Base-by-base conservation (phyloP, 1,140 invertebrate species). In the Lepidurus packardi region DNA sequence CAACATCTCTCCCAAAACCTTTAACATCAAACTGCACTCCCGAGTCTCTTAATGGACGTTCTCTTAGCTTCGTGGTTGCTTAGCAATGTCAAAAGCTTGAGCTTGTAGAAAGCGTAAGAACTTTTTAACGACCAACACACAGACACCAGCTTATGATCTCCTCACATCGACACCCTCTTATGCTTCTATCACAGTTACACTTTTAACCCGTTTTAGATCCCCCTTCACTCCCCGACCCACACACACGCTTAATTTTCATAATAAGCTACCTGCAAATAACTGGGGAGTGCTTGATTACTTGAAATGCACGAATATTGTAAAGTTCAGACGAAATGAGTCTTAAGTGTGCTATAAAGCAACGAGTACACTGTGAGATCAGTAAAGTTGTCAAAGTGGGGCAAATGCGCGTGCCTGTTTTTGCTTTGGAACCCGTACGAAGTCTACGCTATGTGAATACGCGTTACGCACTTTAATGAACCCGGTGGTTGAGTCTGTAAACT, bases 211-310 rank as follows among this genome's bases (percentile, higher is more conserved):
- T n/a, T n/a, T n/a, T n/a, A n/a, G n/a, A n/a, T n/a, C n/a, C n/a
- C 34, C 34, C 34, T 34, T 4, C 34, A 4, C 34, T 4, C 34
- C 1, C 34, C 16, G 13, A 34, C 2, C 53, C 16, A 65, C 13
- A 65, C 16, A 65, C 13, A 65, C 53, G 16, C 9, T 65, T 65
- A 65, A 21, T 16, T 13, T 65, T 7, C 13, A 6, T 16, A 21
- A 65, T 65, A 65, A 65, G 8, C 53, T 65, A 65, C 53, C 53
- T 65, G 53, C 53, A 65, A 65, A 65, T 65, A 5, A 65, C 53
- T 47, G 13, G 6, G 16, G 53, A 21, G 21, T 7, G 53, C 53
- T 21, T 9, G 16, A 34, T 34, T 13, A 13, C 8, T 16, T 16
- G 53, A 8, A 11, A 9, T 65, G 53, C 7, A 11, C 16, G 6